Evolutionary conservation across 2,888 invertebrate genomes (phyloP), one percentile per base, ranked within the genome.

Genomic region (Nezara viridula): DNA sequence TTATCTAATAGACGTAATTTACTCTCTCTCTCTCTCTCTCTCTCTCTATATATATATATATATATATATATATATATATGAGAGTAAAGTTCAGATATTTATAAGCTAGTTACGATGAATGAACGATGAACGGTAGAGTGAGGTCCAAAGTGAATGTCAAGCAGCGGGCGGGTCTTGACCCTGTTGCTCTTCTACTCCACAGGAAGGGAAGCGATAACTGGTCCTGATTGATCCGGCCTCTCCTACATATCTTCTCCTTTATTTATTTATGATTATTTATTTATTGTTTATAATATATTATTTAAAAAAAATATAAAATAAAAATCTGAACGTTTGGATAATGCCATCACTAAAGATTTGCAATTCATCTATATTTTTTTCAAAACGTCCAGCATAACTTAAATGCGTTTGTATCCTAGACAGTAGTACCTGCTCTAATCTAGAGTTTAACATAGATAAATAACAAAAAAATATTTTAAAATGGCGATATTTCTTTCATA

Each of bases 151-250:
- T 47, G 81, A 81, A 81, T 81, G 81, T 81, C 44, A 81, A 81
- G 44, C 81, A 81, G 81, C 40, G 14, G 44, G 81, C 44, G 81
- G 81, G 44, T 81, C 81, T 81, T 81, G 81, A 81, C 81, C 81
- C 81, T 81, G 44, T 81, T 73, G 66, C 66, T 60, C 60, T 60
- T 60, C 27, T 27, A 60, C 60, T 60, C 60, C 60, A 73, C 66
- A 73, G 66, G 66, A 73, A 73, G 32, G 66, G 66, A 73, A 73
- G 66, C 66, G 32, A 73, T 73, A 73, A 73, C 66, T 73, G 66
- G 5, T 3, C 21, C 66, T 73, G 32, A 73, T 73, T 73, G 66
- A 73, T 73, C 66, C 66, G 66, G 32, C 37, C 66, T 73, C 32
- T 37, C 37, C 19, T 16, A 19, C 37, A 73, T 32, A 6, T 73